These are phyloP conservation scores for Psilanteris sp. DNA, from an alignment of 1,140 invertebrate species.

Conservation along the genomic window DNA sequence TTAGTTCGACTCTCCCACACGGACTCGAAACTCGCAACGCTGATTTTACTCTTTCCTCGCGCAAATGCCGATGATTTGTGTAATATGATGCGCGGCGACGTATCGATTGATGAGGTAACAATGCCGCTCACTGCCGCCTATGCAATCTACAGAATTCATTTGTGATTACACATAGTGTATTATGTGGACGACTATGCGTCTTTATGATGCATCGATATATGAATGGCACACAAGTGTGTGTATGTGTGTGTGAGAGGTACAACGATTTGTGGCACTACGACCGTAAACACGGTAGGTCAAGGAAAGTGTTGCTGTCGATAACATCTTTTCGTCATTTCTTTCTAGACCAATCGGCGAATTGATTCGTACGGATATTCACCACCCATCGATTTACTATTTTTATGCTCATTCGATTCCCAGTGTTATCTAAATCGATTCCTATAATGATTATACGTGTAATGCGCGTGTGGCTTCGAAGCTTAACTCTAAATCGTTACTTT, in stretches of 20 bases:
- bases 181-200: slow-evolving; percentile 37
- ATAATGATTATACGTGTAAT: slow-evolving; percentile 4
- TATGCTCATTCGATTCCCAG: slow-evolving; percentile 1
- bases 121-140: slow-evolving; percentile 35
- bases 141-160: slow-evolving; percentile 37
- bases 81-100: slow-evolving; percentile 42
- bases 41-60: slow-evolving; percentile 5
- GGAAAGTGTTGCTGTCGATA: slow-evolving; percentile 52
- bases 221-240: background rate
- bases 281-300: slow-evolving; percentile 35
- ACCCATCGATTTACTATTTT: background rate
- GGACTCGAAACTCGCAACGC: background rate
- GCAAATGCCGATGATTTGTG: slow-evolving; percentile 42
- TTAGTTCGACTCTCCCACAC: slow-evolving; percentile 32
- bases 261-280: slow-evolving; percentile 32
- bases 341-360: slow-evolving; percentile 22
- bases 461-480: background rate
- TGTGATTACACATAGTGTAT: slow-evolving; percentile 31
- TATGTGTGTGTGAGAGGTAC: slow-evolving; percentile 9
- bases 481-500: background rate
- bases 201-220: slow-evolving; percentile 38
- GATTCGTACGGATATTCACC: slow-evolving; percentile 19
- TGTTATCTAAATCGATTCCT: slow-evolving; percentile 6
- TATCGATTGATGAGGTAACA: slow-evolving; percentile 55
- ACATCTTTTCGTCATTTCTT: slow-evolving; percentile 18